These are phyloP conservation scores for Scelioninae gen. 2 DNA, from an alignment of 2,888 invertebrate genomes.

Conservation along the genomic window DNA sequence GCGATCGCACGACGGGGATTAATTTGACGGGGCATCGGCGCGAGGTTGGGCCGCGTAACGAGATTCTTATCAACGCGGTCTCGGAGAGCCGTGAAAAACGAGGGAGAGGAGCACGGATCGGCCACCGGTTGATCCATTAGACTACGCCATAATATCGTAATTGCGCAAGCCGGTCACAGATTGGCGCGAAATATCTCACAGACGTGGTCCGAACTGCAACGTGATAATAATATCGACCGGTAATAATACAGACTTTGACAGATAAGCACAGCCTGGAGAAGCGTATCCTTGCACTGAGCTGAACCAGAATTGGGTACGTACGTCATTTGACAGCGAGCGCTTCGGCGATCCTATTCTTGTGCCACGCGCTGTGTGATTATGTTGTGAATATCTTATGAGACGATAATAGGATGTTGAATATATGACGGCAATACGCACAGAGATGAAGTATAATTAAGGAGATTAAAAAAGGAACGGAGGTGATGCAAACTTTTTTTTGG, in stretches of 20 bases:
- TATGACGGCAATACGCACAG: neutral
- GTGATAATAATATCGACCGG: conserved; percentile 32
- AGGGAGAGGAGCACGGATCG: neutral
- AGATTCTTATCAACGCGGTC: conserved; percentile 32
- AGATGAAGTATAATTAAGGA: neutral
- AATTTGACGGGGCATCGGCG: conserved; percentile 39
- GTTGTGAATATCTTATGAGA: neutral
- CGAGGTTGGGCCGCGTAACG: conserved; percentile 19
- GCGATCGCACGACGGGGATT: conserved; percentile 19
- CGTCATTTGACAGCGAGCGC: neutral
- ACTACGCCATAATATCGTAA: conserved; percentile 42
- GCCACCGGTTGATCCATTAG: conserved; percentile 15
- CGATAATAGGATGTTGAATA: neutral
- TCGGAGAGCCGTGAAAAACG: neutral
- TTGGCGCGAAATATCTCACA: conserved; percentile 28
- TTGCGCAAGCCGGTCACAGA: conserved; percentile 14
- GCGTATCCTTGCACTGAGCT: too few species aligned
- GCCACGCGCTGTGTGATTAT: neutral
- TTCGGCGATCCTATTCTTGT: neutral
- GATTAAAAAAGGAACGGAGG: neutral
- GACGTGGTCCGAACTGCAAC: conserved; percentile 16
- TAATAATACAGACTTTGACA: conserved; percentile 20
- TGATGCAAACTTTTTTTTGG: too few species aligned
- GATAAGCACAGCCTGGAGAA: too few species aligned
- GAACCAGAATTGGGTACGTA: neutral